phyloP scores from a whole-genome alignment of 2,888 invertebrate genomes.

The Acanthacorydalis orientalis region DNA sequence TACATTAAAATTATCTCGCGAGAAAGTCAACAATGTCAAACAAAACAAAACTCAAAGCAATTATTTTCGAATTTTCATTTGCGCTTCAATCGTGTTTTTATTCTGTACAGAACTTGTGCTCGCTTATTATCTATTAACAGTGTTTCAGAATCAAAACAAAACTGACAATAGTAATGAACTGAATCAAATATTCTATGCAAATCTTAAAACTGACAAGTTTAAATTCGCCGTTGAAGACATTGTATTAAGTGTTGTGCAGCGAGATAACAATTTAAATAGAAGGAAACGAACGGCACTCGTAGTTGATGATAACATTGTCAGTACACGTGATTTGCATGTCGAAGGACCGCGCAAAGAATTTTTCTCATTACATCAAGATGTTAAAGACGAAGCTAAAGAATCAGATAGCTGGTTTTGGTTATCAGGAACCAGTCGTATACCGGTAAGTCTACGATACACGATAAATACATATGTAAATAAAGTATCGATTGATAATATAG shows the following conservation, averaged over 20 bases:
- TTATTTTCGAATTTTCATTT: neutral
- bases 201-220: neutral
- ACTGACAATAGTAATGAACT: neutral
- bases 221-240: neutral
- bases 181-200: neutral
- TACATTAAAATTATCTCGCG: neutral
- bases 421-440: conserved; percentile 72
- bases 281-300: conserved; percentile 13
- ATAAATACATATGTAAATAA: too few species aligned
- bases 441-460: conserved; percentile 34
- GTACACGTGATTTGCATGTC: conserved; percentile 9
- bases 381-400: conserved; percentile 41
- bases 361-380: conserved; percentile 54
- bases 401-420: conserved; percentile 67
- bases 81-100: conserved; percentile 1
- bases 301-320: conserved; percentile 16
- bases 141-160: neutral
- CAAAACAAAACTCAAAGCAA: neutral
- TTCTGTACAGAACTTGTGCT: conserved; percentile 7
- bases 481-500: neutral
- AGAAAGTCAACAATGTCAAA: neutral
- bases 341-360: conserved; percentile 49
- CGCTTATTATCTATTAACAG: conserved; percentile 2
- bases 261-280: neutral
- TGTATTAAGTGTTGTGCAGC: neutral